These are phyloP conservation scores for Dynastes tityus DNA, from an alignment of 2,888 invertebrate genomes.

Conservation along the genomic window DNA sequence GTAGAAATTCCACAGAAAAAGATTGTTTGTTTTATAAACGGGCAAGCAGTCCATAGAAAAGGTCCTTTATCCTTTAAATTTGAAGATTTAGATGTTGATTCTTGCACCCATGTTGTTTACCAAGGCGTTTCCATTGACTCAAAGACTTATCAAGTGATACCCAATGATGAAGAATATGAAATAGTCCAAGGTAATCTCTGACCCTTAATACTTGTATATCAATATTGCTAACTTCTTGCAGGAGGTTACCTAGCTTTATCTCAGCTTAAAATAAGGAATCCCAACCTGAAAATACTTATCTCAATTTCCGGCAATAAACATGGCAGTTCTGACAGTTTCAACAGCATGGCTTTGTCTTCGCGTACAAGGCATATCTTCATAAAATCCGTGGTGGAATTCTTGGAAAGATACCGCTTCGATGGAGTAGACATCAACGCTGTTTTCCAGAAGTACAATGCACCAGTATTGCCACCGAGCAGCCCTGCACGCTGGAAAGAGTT, in stretches of 20 bases:
- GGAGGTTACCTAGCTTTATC: constrained; percentile 83
- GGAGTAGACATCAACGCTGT: constrained; percentile 89
- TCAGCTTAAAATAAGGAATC: constrained; percentile 79
- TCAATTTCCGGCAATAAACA: constrained; percentile 81
- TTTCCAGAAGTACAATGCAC: constrained; percentile 74
- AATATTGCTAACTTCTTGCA: constrained; percentile 62
- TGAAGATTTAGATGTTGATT: constrained; percentile 76
- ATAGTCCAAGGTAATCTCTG: constrained; percentile 77
- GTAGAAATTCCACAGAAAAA: constrained; percentile 54
- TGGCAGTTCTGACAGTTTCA: constrained; percentile 77
- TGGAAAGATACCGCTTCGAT: constrained; percentile 82
- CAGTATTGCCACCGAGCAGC: constrained; percentile 61
- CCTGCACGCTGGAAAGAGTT: neutral
- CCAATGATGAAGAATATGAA: constrained; percentile 81
- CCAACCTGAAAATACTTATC: constrained; percentile 80
- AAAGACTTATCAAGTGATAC: constrained; percentile 75
- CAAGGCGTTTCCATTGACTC: constrained; percentile 82
- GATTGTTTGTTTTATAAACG: constrained; percentile 82
- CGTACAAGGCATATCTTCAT: constrained; percentile 75
- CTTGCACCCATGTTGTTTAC: constrained; percentile 84
- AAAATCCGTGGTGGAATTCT: constrained; percentile 76
- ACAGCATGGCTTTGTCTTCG: constrained; percentile 76
- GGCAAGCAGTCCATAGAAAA: constrained; percentile 78
- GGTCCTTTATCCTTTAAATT: constrained; percentile 80
- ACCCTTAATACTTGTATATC: neutral